Percentiles rank a stretch among this genome's conserved stretches.
These are phyloP conservation scores for Harpegnathos saltator DNA, from an alignment of 1,140 invertebrate species.

Conservation along the genomic window DNA sequence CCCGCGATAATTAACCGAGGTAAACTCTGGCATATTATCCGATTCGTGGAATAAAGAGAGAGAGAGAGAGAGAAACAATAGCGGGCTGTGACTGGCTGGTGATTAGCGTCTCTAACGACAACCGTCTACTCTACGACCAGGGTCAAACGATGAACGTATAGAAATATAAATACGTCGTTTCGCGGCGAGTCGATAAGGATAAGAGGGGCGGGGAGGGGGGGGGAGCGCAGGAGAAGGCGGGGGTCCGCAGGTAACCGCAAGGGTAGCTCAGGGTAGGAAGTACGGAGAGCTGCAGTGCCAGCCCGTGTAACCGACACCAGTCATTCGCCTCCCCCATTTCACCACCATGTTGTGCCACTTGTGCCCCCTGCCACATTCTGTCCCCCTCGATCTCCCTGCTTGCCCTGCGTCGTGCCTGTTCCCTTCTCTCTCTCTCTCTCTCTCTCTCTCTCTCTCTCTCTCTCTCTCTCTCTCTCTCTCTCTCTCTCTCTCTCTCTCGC, in stretches of 20 bases:
- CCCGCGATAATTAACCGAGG: conserved; percentile 19
- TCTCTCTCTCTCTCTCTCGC: conserved; percentile 15
- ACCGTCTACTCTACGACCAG: conserved; percentile 25
- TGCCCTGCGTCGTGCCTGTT: conserved; percentile 63
- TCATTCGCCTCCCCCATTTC: conserved; percentile 84
- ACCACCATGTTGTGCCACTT: conserved; percentile 84
- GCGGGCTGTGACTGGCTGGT: conserved; percentile 9
- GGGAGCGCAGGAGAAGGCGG: background rate
- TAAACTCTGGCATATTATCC: conserved; percentile 19
- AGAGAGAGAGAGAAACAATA: background rate
- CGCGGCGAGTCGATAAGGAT: conserved; percentile 30
- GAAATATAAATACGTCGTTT: conserved; percentile 73
- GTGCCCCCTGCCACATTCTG: conserved; percentile 72
- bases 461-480: conserved; percentile 5
- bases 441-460: too few relatives aligned
- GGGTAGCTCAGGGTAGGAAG: conserved; percentile 42
- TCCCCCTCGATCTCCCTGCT: conserved; percentile 38
- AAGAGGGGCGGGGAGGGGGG: background rate
- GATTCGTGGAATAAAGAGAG: too few relatives aligned
- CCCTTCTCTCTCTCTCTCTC: conserved; percentile 1
- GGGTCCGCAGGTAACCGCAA: conserved; percentile 44
- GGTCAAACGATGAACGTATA: conserved; percentile 72
- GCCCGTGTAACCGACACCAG: conserved; percentile 84
- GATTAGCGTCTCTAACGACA: conserved; percentile 53
- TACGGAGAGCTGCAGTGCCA: conserved; percentile 80